Percentiles rank a stretch among this genome's conserved stretches.
These are phyloP conservation scores for Xylocopa sonorina DNA, from an alignment of 1,140 invertebrate genomes.

Conservation along the genomic window DNA sequence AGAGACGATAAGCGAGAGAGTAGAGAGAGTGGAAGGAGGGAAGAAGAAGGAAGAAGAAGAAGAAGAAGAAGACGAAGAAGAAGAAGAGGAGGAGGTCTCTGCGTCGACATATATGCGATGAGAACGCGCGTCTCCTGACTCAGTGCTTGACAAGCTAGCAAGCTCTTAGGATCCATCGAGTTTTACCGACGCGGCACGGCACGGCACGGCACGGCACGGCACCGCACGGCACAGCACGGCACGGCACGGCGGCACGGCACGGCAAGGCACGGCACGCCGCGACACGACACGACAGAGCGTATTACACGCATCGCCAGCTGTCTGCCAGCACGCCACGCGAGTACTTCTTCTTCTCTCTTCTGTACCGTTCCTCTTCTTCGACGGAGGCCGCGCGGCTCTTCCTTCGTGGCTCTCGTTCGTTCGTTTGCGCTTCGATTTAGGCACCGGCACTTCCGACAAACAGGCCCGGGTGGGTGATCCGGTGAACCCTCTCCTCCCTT, in stretches of 20 bases:
- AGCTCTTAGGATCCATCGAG: conserved; percentile 78
- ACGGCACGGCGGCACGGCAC: conserved; percentile 2
- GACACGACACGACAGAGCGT: neutral
- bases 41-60: conserved; percentile 40
- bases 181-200: conserved; percentile 22
- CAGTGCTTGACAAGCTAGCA: conserved; percentile 81
- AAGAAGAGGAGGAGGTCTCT: conserved; percentile 72
- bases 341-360: conserved; percentile 29
- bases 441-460: neutral
- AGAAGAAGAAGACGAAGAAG: conserved; percentile 68
- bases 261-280: neutral
- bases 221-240: conserved; percentile 16
- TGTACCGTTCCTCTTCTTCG: conserved; percentile 28
- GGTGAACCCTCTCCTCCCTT: neutral
- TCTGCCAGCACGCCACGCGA: conserved; percentile 40
- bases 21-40: conserved; percentile 31
- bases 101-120: conserved; percentile 80
- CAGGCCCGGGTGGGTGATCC: too few species aligned
- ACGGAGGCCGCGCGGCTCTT: neutral
- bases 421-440: neutral
- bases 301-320: conserved; percentile 20
- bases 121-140: conserved; percentile 80
- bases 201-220: conserved; percentile 21
- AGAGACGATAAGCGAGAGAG: conserved; percentile 38
- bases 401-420: neutral